A percentile compares a stretch with the other conserved stretches of the same genome.
Conservation (phyloP, 2,888 invertebrate genomes). For the Synergus laeviventris region DNA sequence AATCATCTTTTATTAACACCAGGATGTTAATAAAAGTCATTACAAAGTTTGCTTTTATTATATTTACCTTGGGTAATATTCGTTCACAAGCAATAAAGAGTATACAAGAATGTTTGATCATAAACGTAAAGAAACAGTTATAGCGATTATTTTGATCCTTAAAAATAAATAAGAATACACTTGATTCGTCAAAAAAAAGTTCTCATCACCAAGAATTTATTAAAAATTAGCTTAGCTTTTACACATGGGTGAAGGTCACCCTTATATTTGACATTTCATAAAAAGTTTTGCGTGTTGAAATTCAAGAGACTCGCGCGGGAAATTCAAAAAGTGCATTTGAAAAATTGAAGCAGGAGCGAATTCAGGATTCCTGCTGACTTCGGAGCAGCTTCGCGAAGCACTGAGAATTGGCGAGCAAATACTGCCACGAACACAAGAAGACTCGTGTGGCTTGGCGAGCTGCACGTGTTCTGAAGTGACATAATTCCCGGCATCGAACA, state of each 20-base stretch:
- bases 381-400: constrained; percentile 35
- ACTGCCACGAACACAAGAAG: constrained; percentile 16
- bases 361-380: constrained; percentile 10
- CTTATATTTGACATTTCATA: neutral
- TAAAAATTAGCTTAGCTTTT: constrained; percentile 1
- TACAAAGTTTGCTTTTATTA: neutral
- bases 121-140: neutral
- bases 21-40: neutral
- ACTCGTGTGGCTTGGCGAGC: constrained; percentile 40
- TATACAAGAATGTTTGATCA: neutral
- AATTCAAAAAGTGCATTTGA: constrained; percentile 31
- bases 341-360: neutral
- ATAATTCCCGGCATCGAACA: constrained; percentile 54
- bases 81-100: neutral
- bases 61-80: neutral
- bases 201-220: neutral
- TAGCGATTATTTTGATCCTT: neutral
- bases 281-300: neutral
- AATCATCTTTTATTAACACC: neutral
- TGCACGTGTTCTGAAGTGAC: constrained; percentile 56
- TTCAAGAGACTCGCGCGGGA: constrained; percentile 19
- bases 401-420: constrained; percentile 20
- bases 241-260: neutral
- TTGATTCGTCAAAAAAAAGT: neutral
- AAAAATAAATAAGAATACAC: neutral